Evolutionary conservation across 2,888 invertebrate genomes (phyloP).

Genomic region (Temnothorax rugatulus): DNA sequence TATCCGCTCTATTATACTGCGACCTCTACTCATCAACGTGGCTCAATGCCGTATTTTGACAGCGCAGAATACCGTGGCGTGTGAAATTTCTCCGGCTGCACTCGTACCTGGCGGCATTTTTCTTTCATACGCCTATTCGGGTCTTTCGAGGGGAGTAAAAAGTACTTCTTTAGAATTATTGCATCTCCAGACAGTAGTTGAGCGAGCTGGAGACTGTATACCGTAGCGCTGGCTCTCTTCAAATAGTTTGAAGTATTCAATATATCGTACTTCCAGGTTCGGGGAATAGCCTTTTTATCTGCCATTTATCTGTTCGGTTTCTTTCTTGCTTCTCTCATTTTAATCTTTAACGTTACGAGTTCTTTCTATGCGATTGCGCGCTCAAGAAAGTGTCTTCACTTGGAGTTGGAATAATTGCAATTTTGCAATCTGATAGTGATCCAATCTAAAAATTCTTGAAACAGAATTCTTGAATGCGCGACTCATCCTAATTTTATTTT

Average conservation of each 20-base stretch:
- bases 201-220: conserved; percentile 6
- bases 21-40: conserved; percentile 67
- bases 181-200: conserved; percentile 33
- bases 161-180: conserved; percentile 56
- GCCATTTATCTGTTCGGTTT: neutral
- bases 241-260: conserved; percentile 35
- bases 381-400: neutral
- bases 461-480: neutral
- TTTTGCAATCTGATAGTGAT: neutral
- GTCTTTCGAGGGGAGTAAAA: neutral
- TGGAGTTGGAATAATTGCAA: neutral
- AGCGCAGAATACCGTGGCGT: conserved; percentile 81
- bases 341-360: conserved; percentile 10
- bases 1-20: conserved; percentile 53
- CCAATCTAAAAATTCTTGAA: neutral
- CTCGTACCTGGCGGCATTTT: conserved; percentile 38
- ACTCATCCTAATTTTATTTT: neutral
- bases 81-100: conserved; percentile 80
- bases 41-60: conserved; percentile 83
- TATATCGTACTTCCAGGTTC: conserved; percentile 13
- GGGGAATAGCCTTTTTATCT: conserved; percentile 1
- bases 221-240: neutral
- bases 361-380: neutral
- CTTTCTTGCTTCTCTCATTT: neutral
- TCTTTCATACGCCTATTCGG: conserved; percentile 45